These are phyloP conservation scores for Gnathochromis pfefferi DNA, from an alignment of 2,113 vertebrate genomes.

Conservation along the genomic window DNA sequence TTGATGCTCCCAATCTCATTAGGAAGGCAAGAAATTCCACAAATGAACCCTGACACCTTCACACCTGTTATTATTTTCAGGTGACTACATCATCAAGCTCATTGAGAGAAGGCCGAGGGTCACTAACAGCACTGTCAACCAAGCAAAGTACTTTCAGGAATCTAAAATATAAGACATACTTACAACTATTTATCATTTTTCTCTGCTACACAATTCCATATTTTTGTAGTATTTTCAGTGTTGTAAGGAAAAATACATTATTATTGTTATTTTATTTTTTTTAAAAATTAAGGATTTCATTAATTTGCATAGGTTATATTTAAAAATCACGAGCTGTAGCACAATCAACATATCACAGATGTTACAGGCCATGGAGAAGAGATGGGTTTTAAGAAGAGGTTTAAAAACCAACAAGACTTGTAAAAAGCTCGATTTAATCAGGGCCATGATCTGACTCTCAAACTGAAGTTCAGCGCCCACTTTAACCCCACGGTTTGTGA, in stretches of 20 bases:
- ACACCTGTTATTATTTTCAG: background rate
- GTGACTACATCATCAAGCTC: background rate
- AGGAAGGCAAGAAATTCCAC: background rate
- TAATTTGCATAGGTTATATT: background rate
- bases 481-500: background rate
- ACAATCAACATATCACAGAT: background rate
- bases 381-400: background rate
- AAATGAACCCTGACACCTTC: background rate
- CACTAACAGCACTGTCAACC: background rate
- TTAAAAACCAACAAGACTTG: background rate
- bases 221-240: background rate
- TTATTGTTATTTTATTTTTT: accelerated
- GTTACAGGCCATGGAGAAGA: background rate
- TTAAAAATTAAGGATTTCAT: background rate
- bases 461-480: background rate
- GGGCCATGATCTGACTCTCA: background rate
- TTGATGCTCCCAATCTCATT: background rate
- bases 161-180: background rate
- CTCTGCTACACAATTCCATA: background rate
- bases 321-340: accelerated
- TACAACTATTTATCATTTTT: background rate
- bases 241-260: background rate
- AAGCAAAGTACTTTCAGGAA: background rate
- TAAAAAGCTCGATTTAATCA: background rate
- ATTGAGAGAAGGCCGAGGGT: background rate